phyloP scores from a whole-genome alignment of 2,888 invertebrate genomes.

The Taenaris catops region DNA sequence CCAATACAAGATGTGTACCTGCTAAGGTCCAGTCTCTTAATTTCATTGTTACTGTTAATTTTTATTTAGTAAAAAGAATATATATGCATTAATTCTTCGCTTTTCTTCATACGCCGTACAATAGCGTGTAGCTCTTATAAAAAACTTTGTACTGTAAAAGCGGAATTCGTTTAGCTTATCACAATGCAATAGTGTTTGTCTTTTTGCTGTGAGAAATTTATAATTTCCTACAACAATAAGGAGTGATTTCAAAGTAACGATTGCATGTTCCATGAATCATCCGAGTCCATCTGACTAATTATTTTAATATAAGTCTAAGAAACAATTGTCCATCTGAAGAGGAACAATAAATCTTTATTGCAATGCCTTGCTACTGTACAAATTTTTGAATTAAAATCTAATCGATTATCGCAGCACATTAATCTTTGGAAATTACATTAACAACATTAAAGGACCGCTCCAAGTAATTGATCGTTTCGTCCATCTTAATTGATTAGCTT shows the following conservation, averaged over 20 bases:
- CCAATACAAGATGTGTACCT: no score
- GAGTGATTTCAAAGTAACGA: constrained; percentile 5
- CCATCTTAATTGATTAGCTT: constrained; percentile 19
- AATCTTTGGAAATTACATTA: constrained; percentile 19
- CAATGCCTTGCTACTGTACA: constrained; percentile 28
- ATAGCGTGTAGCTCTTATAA: no score
- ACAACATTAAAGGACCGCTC: constrained; percentile 33
- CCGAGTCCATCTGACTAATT: constrained; percentile 9
- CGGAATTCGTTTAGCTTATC: no score
- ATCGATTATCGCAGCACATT: constrained; percentile 28
- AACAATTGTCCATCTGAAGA: constrained; percentile 1
- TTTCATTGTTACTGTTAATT: no score
- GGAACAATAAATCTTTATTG: constrained; percentile 4
- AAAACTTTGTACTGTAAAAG: no score
- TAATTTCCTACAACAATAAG: no score
- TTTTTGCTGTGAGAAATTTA: no score
- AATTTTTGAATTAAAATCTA: constrained; percentile 25
- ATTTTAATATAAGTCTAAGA: constrained; percentile 2
- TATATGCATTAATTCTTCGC: no score
- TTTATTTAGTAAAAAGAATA: no score
- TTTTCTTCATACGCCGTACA: no score
- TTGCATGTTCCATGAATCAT: constrained; percentile 15
- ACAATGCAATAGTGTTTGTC: no score
- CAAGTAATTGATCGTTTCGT: constrained; percentile 27
- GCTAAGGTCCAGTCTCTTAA: no score